Base-by-base conservation (phyloP, 2,113 vertebrate genomes). In the Saccopteryx bilineata region DNA sequence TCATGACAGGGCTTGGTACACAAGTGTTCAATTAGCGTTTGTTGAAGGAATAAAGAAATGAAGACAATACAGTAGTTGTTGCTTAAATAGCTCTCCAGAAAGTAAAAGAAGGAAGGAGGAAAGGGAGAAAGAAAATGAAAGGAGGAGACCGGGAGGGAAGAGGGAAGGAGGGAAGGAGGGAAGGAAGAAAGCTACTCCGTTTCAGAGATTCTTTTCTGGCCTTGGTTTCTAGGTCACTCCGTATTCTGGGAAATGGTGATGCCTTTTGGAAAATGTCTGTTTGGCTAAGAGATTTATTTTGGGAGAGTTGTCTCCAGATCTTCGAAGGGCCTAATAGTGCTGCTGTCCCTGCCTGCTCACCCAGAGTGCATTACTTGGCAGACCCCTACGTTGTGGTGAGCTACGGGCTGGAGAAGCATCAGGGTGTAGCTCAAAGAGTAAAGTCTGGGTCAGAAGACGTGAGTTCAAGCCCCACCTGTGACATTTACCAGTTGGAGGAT, bases 241-340 rank as follows among this genome's bases (percentile, higher is more conserved):
- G 93, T 74, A 6, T 96, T 96, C 95, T 94, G 96, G 97, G 94
- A 96, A 94, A 80, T 80, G 94, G 87, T 56, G 90, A 56, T 76
- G 85, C 1, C 90, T 93, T 74, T 89, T 95, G 97, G 96, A 96
- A 96, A 96, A 87, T 89, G 91, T 93, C 91, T 97, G 96, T 94
- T 80, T 68, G 81, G 91, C 84, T 84, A 82, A 94, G 93, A 92
- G 88, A 79, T 94, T 97, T 96, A 92, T 97, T 93, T 97, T 91
- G 84, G 93, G 96, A 88, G 88, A 0, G 76, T 52, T 31, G 72
- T 91, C 87, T 96, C 69, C 75, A 92, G 94, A 72, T 87, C 89
- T 94, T 78, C 26, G 60, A 83, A 97, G 93, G 92, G 88, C 95
- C 76, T 69, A 9, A 0, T 1, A 24, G 60, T 10, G 80, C 93